These are phyloP conservation scores for Naso thynnoides DNA, from an alignment of 2,797 vertebrate genomes.

Conservation along the genomic window DNA sequence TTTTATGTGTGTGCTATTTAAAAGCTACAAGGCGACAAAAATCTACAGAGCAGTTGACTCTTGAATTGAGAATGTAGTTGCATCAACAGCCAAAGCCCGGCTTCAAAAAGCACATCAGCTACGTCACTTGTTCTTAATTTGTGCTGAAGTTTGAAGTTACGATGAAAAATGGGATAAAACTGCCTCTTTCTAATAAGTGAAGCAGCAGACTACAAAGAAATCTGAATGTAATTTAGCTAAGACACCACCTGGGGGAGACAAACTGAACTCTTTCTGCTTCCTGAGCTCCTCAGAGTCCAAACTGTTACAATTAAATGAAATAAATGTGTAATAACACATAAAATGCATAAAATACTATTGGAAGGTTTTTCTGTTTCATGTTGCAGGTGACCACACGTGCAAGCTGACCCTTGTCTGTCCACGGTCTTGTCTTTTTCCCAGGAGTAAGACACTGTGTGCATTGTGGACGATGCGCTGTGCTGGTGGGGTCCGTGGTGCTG, in stretches of 20 bases:
- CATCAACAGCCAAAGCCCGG: constrained; percentile 16
- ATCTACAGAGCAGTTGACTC: constrained; percentile 20
- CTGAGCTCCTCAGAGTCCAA: constrained; percentile 14
- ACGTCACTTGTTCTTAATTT: constrained; percentile 14
- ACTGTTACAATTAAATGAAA: constrained; percentile 17
- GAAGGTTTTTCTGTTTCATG: constrained; percentile 40
- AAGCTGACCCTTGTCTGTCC: constrained; percentile 56
- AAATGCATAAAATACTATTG: constrained; percentile 25
- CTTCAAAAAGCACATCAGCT: constrained; percentile 25
- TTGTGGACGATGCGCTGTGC: constrained; percentile 51
- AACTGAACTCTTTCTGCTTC: constrained; percentile 35
- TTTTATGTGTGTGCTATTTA: constrained; percentile 21
- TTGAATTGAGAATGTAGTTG: constrained; percentile 17
- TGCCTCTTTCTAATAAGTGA: background rate
- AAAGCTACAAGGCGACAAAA: constrained; percentile 41
- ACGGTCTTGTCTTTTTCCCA: constrained; percentile 37
- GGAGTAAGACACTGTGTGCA: constrained; percentile 52
- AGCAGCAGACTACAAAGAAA: background rate
- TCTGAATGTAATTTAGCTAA: constrained; percentile 47
- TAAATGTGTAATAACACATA: constrained; percentile 26
- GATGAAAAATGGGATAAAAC: constrained; percentile 13
- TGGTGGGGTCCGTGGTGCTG: constrained; percentile 28
- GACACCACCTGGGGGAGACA: constrained; percentile 65
- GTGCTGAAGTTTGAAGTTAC: constrained; percentile 14
- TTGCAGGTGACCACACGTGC: constrained; percentile 32